Evolutionary conservation across 1,140 invertebrate genomes (phyloP), one percentile per base, ranked within the genome.

Genomic region (Tetramorium parvispinum): DNA sequence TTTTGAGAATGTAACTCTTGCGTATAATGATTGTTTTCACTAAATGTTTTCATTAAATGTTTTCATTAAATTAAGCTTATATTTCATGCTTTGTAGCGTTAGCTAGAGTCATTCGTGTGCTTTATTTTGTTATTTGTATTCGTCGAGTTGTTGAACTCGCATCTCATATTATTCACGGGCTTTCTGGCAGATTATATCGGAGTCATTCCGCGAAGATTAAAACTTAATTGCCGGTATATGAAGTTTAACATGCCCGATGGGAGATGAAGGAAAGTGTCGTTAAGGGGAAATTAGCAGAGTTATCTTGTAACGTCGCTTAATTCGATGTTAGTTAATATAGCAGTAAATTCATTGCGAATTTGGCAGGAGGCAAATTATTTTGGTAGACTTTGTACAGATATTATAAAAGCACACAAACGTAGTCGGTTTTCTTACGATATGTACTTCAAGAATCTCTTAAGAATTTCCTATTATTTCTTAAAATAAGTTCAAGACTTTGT

Each of bases 211-310:
- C 10, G 57, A 53, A 85, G 82, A 85, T 85, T 85, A 78, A 78
- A 78, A 78, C 18, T 85, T 78, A 57, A 85, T 85, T 85, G 57
- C 57, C 32, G 40, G 57, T 53, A 59, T 85, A 55, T 78, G 57
- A 76, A 70, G 73, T 66, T 63, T 78, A 85, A 85, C 32, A 32
- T 78, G 57, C 46, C 82, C 82, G 27, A 78, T 78, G 82, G 57
- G 59, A 77, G 82, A 77, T 27, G 61, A 78, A 65, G 82, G 82
- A 78, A 66, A 66, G 57, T 66, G 75, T 66, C 57, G 32, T 78
- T 76, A 43, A 78, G 37, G 49, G 46, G 21, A 66, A 76, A 78
- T 65, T 65, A 78, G 46, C 82, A 24, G 32, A 78, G 59, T 78
- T 85, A 61, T 75, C 73, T 65, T 76, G 71, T 57, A 63, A 77